Base-by-base conservation (phyloP, 1,140 invertebrate species). In the Chironomus tepperi region DNA sequence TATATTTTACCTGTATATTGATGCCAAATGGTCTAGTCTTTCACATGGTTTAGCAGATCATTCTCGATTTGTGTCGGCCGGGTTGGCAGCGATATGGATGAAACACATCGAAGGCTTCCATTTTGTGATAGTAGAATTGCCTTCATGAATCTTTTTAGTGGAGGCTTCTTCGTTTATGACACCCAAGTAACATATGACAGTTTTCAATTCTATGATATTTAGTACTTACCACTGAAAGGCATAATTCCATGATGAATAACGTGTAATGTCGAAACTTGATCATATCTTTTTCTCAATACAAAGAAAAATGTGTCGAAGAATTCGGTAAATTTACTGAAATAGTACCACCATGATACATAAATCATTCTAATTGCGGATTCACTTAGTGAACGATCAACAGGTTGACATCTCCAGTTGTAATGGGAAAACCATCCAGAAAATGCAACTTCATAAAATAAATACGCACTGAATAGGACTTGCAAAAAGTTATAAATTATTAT, bases 231-330 rank as follows among this genome's bases (percentile, higher is more conserved):
- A 19, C 65, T 70, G 6, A 94, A 86, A 1, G 93, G 93, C 93
- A 95, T 95, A 74, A 90, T 85, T 65, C 92, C 92, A 80, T 95
- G 93, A 82, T 95, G 93, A 78, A 94, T 93, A 5, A 95, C 92
- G 80, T 95, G 93, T 1, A 95, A 85, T 1, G 88, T 91, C 0
- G 89, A 88, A 7, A 94, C 87, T 76, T 95, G 92, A 77, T 89
- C 84, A 77, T 89, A 89, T 81, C 95, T 95, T 80, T 93, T 93
- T 65, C 91, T 84, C 73, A 92, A 79, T 1, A 93, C 87, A 79
- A 93, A 93, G 83, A 93, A 93, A 76, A 92, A 19, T 47, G 92
- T 94, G 79, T 94, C 92, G 73, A 90, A 79, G 79, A 94, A 91
- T 81, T 94, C 92, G 3, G 88, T 85, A 79, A 90, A 90, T 81